Conservation (phyloP, 2,113 vertebrate species). For the Asarcornis scutulata region DNA sequence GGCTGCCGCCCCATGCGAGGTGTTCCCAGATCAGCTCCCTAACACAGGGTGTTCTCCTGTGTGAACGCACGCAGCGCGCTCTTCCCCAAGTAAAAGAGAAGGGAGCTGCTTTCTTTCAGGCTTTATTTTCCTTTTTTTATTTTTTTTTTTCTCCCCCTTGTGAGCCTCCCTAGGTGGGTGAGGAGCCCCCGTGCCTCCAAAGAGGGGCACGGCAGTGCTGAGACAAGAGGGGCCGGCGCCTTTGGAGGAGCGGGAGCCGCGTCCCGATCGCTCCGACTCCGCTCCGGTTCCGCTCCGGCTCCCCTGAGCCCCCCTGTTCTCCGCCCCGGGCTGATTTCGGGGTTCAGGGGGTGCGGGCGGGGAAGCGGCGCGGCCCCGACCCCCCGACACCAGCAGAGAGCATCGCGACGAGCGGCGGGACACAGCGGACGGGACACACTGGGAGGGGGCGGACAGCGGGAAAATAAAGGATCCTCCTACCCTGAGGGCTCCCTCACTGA, state of each 20-base stretch:
- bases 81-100: neutral
- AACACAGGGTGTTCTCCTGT: neutral
- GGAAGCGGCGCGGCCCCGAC: too few relatives aligned
- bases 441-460: conserved; percentile 51
- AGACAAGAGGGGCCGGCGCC: neutral
- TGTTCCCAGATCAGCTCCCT: neutral
- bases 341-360: too few relatives aligned
- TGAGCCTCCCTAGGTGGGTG: neutral
- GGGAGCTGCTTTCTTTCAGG: neutral
- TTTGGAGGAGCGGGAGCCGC: fast-evolving
- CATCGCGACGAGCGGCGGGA: conserved; percentile 47
- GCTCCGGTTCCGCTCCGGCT: too few relatives aligned
- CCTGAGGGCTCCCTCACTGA: conserved; percentile 86
- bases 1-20: neutral
- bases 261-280: neutral
- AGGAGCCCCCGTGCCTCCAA: neutral
- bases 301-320: neutral
- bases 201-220: neutral
- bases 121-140: neutral
- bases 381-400: neutral
- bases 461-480: conserved; percentile 81
- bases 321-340: too few relatives aligned
- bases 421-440: conserved; percentile 67
- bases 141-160: neutral
- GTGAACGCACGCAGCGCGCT: fast-evolving